phyloP scores from a whole-genome alignment of 1,140 invertebrate genomes.

The Stenopsyche tienmushanensis region DNA sequence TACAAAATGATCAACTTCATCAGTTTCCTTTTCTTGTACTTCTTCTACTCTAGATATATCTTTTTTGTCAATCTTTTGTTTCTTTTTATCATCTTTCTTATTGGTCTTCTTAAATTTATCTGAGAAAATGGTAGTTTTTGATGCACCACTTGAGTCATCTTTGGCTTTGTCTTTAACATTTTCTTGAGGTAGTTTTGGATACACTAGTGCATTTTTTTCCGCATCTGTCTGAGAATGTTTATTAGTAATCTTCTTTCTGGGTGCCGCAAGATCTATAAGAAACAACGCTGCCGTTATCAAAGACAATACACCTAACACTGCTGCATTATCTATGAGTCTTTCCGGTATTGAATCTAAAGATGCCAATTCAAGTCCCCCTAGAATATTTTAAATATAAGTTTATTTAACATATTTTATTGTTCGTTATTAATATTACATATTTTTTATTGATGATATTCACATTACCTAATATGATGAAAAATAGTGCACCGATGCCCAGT shows the following conservation, averaged over 20 bases:
- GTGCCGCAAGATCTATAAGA: conserved; percentile 64
- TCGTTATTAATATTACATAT: conserved; percentile 7
- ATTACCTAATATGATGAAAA: conserved; percentile 67
- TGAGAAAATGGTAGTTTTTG: conserved; percentile 32
- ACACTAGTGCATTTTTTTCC: conserved; percentile 42
- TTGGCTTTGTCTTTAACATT: conserved; percentile 13
- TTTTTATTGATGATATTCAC: conserved; percentile 1
- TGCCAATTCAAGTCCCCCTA: conserved; percentile 65
- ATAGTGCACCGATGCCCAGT: conserved; percentile 64
- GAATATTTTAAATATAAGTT: conserved; percentile 17
- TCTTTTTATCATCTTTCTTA: conserved; percentile 31
- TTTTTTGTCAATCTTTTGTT: conserved; percentile 4
- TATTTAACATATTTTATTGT: not conserved
- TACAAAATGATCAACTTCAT: conserved; percentile 34
- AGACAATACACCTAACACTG: conserved; percentile 67
- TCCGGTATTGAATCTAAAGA: conserved; percentile 68
- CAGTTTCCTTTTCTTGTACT: conserved; percentile 14
- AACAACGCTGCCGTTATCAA: conserved; percentile 67
- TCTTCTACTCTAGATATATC: conserved; percentile 6
- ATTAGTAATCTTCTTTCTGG: conserved; percentile 49
- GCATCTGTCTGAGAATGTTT: conserved; percentile 51
- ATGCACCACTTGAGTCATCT: conserved; percentile 17
- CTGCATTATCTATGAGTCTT: conserved; percentile 68
- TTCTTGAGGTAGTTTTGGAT: conserved; percentile 31
- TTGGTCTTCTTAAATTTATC: conserved; percentile 37